Conservation (phyloP, 2,113 vertebrate genomes). For the Cavia aperea region DNA sequence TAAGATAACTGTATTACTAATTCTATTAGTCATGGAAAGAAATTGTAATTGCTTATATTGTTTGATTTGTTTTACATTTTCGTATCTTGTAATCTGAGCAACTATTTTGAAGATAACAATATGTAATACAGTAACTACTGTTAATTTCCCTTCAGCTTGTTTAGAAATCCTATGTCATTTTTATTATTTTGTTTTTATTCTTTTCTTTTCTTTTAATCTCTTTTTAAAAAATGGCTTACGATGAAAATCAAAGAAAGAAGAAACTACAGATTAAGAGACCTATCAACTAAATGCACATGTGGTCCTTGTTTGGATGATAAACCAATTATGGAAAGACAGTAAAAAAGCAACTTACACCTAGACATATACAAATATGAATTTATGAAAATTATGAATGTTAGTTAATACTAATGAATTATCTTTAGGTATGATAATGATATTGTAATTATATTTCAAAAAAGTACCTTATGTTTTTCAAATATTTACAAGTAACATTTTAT, state of each 20-base stretch:
- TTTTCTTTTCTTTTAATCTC: too few species aligned
- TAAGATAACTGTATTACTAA: too few species aligned
- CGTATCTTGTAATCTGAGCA: too few species aligned
- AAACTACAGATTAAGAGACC: constrained; percentile 1
- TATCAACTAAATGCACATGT: not conserved
- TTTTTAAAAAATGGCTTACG: not conserved
- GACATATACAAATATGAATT: not conserved
- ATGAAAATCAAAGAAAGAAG: not conserved
- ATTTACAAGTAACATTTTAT: constrained; percentile 1
- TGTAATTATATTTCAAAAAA: not conserved
- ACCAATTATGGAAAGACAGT: not conserved
- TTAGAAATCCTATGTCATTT: too few species aligned
- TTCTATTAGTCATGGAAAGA: too few species aligned
- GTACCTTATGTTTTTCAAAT: not conserved
- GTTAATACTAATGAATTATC: not conserved
- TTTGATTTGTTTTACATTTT: too few species aligned
- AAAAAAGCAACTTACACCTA: not conserved
- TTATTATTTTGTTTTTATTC: too few species aligned
- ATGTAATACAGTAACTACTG: too few species aligned
- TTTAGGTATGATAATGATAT: constrained; percentile 11
- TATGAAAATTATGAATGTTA: not conserved
- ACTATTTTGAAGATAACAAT: too few species aligned
- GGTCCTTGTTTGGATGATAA: not conserved
- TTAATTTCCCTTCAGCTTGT: too few species aligned
- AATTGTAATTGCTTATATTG: too few species aligned